phyloP scores from a whole-genome alignment of 2,888 invertebrate genomes.

The Chrysina gloriosa region DNA sequence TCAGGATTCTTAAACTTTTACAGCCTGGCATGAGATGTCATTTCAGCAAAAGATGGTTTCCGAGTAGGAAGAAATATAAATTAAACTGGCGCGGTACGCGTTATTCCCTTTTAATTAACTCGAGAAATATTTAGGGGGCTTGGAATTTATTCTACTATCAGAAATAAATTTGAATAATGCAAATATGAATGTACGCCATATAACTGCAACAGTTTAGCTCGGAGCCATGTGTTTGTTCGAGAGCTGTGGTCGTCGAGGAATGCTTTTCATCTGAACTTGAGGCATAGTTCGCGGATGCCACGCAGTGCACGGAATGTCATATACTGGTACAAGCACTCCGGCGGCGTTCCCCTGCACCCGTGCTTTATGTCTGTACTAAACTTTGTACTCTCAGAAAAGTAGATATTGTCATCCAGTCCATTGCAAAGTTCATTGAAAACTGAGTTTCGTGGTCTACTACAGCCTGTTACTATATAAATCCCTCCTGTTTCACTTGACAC shows the following conservation, averaged over 20 bases:
- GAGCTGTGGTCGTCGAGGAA: conserved; percentile 64
- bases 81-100: not conserved
- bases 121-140: not conserved
- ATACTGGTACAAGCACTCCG: conserved; percentile 53
- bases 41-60: not conserved
- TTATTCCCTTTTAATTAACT: not conserved
- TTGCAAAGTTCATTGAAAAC: conserved; percentile 52
- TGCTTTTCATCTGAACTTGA: conserved; percentile 66
- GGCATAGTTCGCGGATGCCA: conserved; percentile 65
- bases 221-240: conserved; percentile 63
- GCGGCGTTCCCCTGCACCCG: conserved; percentile 43
- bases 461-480: conserved; percentile 45
- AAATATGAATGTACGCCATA: conserved; percentile 46
- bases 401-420: conserved; percentile 52
- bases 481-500: conserved; percentile 2
- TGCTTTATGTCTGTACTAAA: conserved; percentile 53
- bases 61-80: not conserved
- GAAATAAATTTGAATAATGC: conserved; percentile 42
- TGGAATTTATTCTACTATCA: conserved; percentile 18
- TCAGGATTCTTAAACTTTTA: too few relatives aligned
- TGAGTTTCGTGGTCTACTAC: conserved; percentile 44
- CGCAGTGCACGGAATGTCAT: conserved; percentile 63
- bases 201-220: conserved; percentile 57
- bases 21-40: too few relatives aligned
- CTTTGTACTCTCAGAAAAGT: conserved; percentile 54